Evolutionary conservation across 2,888 invertebrate genomes (phyloP).

Genomic region (Acanthoscelides obtectus): DNA sequence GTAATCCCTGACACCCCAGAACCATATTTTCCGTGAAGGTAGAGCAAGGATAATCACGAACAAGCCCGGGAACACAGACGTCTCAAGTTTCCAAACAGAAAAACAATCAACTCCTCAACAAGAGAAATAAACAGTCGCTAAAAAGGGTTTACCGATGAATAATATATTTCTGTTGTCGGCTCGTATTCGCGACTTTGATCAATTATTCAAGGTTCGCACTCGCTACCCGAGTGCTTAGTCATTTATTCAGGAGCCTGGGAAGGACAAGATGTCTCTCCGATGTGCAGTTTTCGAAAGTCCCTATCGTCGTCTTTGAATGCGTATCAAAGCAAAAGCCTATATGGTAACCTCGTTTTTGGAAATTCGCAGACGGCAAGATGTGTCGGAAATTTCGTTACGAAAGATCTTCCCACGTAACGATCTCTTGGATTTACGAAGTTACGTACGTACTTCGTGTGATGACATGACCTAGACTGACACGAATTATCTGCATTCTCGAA

Average conservation of each 20-base stretch:
- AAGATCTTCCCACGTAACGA: not conserved
- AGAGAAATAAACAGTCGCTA: constrained; percentile 36
- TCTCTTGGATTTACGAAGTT: no score
- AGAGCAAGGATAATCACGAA: not conserved
- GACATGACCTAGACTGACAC: no score
- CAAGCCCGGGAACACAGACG: not conserved
- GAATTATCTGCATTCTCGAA: no score
- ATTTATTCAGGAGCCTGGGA: constrained; percentile 32
- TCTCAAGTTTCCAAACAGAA: not conserved
- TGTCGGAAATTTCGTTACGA: not conserved
- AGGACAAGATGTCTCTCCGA: constrained; percentile 21
- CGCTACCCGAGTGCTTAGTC: constrained; percentile 38
- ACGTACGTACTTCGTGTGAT: no score
- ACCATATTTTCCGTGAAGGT: no score
- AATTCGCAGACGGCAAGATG: not conserved
- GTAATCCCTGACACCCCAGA: no score
- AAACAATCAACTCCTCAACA: not conserved
- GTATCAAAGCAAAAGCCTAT: not conserved
- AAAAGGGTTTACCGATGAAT: constrained; percentile 40
- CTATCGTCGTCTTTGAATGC: not conserved
- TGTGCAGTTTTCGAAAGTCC: constrained; percentile 15
- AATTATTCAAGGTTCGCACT: constrained; percentile 42
- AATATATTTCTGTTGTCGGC: constrained; percentile 37
- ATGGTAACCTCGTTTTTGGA: not conserved
- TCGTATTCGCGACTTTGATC: constrained; percentile 35